Evolutionary conservation across 2,113 vertebrate species (phyloP).

Genomic region (Candoia aspera): DNA sequence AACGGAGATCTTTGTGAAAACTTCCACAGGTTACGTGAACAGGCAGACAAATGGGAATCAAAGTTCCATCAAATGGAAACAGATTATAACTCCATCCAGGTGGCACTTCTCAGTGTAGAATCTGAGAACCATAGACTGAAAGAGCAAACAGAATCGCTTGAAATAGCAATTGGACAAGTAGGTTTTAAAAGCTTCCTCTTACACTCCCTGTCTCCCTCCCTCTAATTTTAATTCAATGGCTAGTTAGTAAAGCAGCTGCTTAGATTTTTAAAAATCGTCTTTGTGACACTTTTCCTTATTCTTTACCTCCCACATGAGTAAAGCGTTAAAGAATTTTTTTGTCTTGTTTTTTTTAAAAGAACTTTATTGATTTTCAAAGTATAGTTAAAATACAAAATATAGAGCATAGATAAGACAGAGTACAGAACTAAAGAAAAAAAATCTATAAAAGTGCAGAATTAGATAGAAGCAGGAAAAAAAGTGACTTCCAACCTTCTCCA

Average conservation of each 20-base stretch:
- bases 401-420: too few relatives aligned
- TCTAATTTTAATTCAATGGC: not conserved
- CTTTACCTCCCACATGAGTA: not conserved
- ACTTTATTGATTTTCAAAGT: too few relatives aligned
- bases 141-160: slow-evolving; percentile 73
- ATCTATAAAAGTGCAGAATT: too few relatives aligned
- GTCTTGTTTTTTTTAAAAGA: not conserved
- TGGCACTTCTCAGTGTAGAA: slow-evolving; percentile 69
- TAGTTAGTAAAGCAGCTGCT: not conserved
- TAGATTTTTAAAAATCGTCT: not conserved
- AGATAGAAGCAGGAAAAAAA: too few relatives aligned
- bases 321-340: not conserved
- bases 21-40: slow-evolving; percentile 65
- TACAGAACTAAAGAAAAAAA: too few relatives aligned
- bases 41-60: slow-evolving; percentile 77
- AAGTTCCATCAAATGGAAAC: slow-evolving; percentile 73
- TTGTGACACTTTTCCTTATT: not conserved
- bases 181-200: slow-evolving; percentile 34
- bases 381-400: too few relatives aligned
- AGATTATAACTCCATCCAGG: slow-evolving; percentile 68
- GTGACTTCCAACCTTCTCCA: too few relatives aligned
- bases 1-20: slow-evolving; percentile 76
- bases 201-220: not conserved
- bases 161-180: slow-evolving; percentile 76
- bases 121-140: slow-evolving; percentile 72